Evolutionary conservation across 1,140 invertebrate species (phyloP).

Genomic region (Zaprionus inermis): DNA sequence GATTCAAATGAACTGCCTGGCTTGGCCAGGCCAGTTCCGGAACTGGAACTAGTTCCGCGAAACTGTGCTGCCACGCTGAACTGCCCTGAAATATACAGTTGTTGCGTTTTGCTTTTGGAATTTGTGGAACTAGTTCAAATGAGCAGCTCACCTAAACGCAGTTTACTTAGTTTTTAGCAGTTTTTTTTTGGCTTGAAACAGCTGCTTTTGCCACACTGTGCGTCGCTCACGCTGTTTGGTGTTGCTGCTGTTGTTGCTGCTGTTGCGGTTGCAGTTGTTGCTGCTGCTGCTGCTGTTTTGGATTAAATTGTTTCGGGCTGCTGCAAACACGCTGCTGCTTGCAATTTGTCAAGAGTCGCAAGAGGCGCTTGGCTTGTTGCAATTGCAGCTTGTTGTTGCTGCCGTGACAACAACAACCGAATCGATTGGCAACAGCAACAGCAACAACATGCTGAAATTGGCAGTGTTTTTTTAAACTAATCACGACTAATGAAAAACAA

Average conservation of each 20-base stretch:
- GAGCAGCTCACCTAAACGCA: background rate
- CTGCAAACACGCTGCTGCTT: slow-evolving; percentile 70
- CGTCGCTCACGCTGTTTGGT: slow-evolving; percentile 6
- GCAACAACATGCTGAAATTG: slow-evolving; percentile 32
- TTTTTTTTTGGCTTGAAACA: background rate
- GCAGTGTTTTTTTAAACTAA: slow-evolving; percentile 62
- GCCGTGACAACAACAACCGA: slow-evolving; percentile 41
- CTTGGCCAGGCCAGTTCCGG: background rate
- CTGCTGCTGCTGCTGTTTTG: slow-evolving; percentile 42
- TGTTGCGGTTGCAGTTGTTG: slow-evolving; percentile 21
- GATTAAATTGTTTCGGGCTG: slow-evolving; percentile 78
- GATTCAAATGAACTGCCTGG: background rate
- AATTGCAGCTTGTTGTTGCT: slow-evolving; percentile 12
- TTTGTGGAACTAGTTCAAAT: background rate
- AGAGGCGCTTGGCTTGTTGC: slow-evolving; percentile 63
- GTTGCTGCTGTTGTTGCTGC: slow-evolving; percentile 10
- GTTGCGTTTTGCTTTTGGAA: background rate
- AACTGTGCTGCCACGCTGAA: background rate
- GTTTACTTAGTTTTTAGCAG: background rate
- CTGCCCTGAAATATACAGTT: background rate
- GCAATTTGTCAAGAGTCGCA: slow-evolving; percentile 74
- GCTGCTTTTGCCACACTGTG: background rate
- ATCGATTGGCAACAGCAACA: slow-evolving; percentile 36
- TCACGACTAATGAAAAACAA: slow-evolving; percentile 76
- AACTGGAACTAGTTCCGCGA: background rate